A percentile compares a stretch with the other conserved stretches of the same genome.
These are phyloP conservation scores for Clarias magur DNA, from an alignment of 2,113 vertebrate genomes.

Conservation along the genomic window DNA sequence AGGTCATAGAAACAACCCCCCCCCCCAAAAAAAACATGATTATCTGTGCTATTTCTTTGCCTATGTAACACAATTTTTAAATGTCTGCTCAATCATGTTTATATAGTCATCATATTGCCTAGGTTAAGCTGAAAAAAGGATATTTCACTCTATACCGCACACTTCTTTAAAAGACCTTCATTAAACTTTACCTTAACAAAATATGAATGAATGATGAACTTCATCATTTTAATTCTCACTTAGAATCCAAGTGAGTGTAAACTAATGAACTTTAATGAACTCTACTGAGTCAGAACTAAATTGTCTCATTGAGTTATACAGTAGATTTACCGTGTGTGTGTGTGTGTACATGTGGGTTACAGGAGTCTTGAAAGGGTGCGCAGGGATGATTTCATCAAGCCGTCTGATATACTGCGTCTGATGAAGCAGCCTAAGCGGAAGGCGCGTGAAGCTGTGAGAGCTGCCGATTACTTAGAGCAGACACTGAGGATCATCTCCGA, in stretches of 20 bases:
- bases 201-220: no score
- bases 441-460: conserved; percentile 69
- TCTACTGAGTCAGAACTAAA: neutral
- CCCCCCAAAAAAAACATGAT: no score
- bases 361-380: conserved; percentile 81
- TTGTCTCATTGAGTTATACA: neutral
- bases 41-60: no score
- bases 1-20: no score
- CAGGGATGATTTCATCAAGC: conserved; percentile 58
- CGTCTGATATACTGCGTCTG: conserved; percentile 77
- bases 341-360: neutral
- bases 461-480: conserved; percentile 83
- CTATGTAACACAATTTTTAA: no score
- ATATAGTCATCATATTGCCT: no score
- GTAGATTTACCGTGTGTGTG: neutral
- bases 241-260: neutral
- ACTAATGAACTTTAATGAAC: neutral
- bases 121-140: no score
- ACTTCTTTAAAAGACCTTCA: no score
- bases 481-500: conserved; percentile 78
- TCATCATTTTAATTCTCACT: no score
- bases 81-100: no score
- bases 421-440: conserved; percentile 80
- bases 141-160: no score
- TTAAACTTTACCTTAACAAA: no score